Evolutionary conservation across 2,888 invertebrate genomes (phyloP).

Genomic region (Apeira syringaria): DNA sequence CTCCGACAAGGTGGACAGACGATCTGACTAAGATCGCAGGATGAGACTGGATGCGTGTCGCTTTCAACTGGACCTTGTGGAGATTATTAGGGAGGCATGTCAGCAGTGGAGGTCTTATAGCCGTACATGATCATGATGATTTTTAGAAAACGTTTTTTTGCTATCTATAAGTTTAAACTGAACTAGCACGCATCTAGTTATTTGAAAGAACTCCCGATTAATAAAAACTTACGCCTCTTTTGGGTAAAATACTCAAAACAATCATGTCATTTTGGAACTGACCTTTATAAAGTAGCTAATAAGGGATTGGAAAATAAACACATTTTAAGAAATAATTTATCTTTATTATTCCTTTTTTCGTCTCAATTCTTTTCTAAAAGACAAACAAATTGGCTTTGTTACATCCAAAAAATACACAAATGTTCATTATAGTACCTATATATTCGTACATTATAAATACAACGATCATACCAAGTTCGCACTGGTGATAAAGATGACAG

Average conservation of each 20-base stretch:
- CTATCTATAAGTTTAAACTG: too few species aligned
- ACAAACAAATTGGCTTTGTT: conserved; percentile 81
- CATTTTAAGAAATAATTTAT: conserved; percentile 80
- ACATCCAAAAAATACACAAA: conserved; percentile 82
- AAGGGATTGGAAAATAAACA: conserved; percentile 57
- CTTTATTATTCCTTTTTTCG: conserved; percentile 78
- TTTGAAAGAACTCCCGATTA: too few species aligned
- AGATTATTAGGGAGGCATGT: too few species aligned
- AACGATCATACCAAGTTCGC: conserved; percentile 52
- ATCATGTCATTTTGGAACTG: conserved; percentile 33
- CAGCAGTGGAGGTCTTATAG: too few species aligned
- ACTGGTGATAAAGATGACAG: conserved; percentile 58
- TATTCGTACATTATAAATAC: conserved; percentile 71
- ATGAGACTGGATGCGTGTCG: too few species aligned
- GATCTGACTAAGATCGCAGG: too few species aligned
- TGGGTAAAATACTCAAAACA: conserved; percentile 28
- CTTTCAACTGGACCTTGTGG: too few species aligned
- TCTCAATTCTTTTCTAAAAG: conserved; percentile 78
- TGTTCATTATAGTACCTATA: conserved; percentile 55
- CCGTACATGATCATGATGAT: too few species aligned
- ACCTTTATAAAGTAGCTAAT: neutral
- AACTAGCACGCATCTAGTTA: too few species aligned
- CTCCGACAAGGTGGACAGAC: too few species aligned
- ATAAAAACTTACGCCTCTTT: too few species aligned
- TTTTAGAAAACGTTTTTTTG: too few species aligned